Evolutionary conservation across 37 sponge, comb jelly and placozoan genomes (phyloP).

Genomic region (Chondrosia reniformis): DNA sequence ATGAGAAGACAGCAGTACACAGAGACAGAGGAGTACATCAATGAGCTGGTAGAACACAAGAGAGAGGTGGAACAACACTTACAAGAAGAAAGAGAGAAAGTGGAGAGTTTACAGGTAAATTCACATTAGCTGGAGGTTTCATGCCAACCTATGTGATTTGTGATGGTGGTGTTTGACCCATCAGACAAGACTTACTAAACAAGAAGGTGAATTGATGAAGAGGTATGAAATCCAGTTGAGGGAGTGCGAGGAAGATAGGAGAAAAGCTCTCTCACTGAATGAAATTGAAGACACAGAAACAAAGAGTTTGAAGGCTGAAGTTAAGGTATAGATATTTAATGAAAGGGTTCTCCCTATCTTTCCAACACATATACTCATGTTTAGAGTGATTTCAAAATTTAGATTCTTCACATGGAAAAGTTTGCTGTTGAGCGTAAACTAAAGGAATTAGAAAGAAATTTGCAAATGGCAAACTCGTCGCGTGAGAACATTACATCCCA

Average conservation of each 20-base stretch:
- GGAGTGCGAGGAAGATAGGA: slow-evolving; percentile 52
- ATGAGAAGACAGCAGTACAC: slow-evolving; percentile 51
- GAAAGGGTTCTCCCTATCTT: not conserved
- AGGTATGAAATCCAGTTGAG: slow-evolving; percentile 40
- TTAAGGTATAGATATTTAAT: slow-evolving; percentile 34
- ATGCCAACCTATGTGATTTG: too few relatives aligned
- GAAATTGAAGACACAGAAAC: slow-evolving; percentile 44
- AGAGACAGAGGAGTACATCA: slow-evolving; percentile 46
- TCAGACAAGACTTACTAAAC: slow-evolving; percentile 17
- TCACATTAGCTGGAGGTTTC: too few relatives aligned
- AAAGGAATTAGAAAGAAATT: slow-evolving; percentile 35
- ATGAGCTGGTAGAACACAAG: slow-evolving; percentile 27
- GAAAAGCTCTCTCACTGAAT: not conserved
- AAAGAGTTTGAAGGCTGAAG: slow-evolving; percentile 68
- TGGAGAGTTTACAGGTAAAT: slow-evolving; percentile 6
- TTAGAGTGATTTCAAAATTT: not conserved
- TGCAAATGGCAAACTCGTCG: slow-evolving; percentile 54
- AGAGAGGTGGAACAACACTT: slow-evolving; percentile 38
- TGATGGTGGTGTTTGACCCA: too few relatives aligned
- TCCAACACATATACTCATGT: not conserved
- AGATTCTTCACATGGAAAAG: slow-evolving; percentile 10
- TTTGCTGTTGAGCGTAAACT: not conserved
- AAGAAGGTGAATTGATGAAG: slow-evolving; percentile 42
- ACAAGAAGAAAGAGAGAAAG: slow-evolving; percentile 17
- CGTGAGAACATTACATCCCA: slow-evolving; percentile 36